Evolutionary conservation across 2,113 vertebrate genomes (phyloP).

Genomic region (Pogona vitticeps): DNA sequence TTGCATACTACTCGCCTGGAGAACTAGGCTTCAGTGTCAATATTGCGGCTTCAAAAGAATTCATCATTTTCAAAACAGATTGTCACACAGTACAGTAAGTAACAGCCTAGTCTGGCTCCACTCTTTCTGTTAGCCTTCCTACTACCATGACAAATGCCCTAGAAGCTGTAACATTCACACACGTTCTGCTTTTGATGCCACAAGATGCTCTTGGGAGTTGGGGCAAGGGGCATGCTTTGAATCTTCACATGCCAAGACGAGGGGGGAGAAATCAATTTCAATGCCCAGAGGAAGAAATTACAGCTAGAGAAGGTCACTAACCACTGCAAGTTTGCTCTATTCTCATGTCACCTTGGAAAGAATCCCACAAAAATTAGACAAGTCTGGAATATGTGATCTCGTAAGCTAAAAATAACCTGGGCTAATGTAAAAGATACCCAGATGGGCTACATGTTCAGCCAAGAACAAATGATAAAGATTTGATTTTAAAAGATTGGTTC

Average conservation of each 20-base stretch:
- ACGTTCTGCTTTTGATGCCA: conserved; percentile 30
- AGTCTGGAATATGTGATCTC: conserved; percentile 10
- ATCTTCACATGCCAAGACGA: conserved; percentile 61
- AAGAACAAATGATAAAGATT: background rate
- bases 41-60: background rate
- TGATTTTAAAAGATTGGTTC: background rate
- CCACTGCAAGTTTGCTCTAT: conserved; percentile 43
- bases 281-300: conserved; percentile 73
- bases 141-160: conserved; percentile 12
- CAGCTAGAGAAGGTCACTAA: conserved; percentile 62
- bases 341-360: conserved; percentile 47
- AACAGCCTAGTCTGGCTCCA: conserved; percentile 28
- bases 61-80: conserved; percentile 11
- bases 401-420: conserved; percentile 42
- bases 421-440: conserved; percentile 3
- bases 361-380: conserved; percentile 58
- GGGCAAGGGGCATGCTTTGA: conserved; percentile 63
- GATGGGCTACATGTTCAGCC: background rate
- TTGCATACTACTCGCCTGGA: background rate
- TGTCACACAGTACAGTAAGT: background rate
- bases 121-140: background rate
- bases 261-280: conserved; percentile 71
- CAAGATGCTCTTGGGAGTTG: conserved; percentile 47
- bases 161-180: background rate
- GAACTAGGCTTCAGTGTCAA: background rate